Evolutionary conservation across 2,113 vertebrate species (phyloP).

Genomic region (Stomatorhinus ivindoensis): DNA sequence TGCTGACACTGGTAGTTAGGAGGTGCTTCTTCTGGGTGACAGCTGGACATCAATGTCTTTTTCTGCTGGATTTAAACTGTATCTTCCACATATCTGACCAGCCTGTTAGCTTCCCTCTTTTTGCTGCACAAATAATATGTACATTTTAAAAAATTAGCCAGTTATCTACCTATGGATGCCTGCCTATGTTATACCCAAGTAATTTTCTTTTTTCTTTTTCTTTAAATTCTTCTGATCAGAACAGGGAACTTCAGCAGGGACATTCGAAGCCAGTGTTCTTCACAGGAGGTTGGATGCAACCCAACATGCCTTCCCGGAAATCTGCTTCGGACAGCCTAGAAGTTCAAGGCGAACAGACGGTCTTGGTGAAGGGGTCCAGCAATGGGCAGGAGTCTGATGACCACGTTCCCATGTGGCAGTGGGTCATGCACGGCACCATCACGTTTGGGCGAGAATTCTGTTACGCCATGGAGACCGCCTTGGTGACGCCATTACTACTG

Average conservation of each 20-base stretch:
- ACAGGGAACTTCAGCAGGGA: neutral
- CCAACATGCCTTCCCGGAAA: neutral
- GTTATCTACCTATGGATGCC: neutral
- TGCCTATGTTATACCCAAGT: neutral
- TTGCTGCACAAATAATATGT: neutral
- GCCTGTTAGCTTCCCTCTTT: neutral
- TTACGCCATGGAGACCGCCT: constrained; percentile 96
- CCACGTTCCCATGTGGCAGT: constrained; percentile 72
- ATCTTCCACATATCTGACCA: neutral
- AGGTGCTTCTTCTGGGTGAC: neutral
- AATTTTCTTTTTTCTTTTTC: neutral
- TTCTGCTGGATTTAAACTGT: neutral
- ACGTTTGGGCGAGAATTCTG: constrained; percentile 99
- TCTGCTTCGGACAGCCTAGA: neutral
- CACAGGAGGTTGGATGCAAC: neutral
- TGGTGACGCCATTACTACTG: constrained; percentile 89
- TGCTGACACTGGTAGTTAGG: neutral
- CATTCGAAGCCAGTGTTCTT: neutral
- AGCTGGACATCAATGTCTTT: neutral
- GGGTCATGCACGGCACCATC: constrained; percentile 95
- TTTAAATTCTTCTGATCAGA: neutral
- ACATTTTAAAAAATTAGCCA: neutral
- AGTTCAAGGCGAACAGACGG: neutral
- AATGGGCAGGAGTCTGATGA: neutral
- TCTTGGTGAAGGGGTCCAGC: neutral